Base-by-base conservation (phyloP, 2,113 vertebrate genomes). In the Phoenicopterus ruber region DNA sequence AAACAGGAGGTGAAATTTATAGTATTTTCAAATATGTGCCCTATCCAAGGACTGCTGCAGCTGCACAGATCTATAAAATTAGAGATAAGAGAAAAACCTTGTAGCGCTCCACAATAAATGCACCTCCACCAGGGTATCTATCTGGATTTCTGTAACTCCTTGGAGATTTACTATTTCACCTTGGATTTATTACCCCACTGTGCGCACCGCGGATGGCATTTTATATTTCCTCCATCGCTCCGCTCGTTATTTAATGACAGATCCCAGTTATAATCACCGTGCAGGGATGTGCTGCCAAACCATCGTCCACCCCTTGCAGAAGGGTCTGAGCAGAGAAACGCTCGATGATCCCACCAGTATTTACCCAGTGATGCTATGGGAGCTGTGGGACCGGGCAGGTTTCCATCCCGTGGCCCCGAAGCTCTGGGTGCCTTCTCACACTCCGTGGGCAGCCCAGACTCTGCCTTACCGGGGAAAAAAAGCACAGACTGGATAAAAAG, bases 1-100 rank as follows among this genome's bases (percentile, higher is more conserved):
- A 97, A 97, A 97, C 91, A 96, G 95, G 96, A 93, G 76, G 74
- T 76, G 86, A 94, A 97, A 97, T 97, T 96, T 95, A 96, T 93
- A 72, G 94, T 84, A 92, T 96, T 96, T 96, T 93, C 96, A 94
- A 93, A 95, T 93, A 91, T 86, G 90, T 96, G 80, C 82, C 95
- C 91, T 95, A 86, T 90, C 96, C 96, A 96, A 96, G 95, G 92
- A 72, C 91, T 94, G 57, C 62, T 93, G 92, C 83, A 88, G 86
- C 94, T 76, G 38, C 94, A 93, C 86, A 90, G 94, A 92, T 89
- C 94, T 95, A 94, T 97, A 94, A 95, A 96, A 90, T 70, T 32
- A 91, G 90, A 96, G 93, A 90, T 93, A 96, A 95, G 69, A 87
- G 84, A 44, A 82, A 93, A 96, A 66, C 87, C 91, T 86, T 86